These are phyloP conservation scores for Tachycineta bicolor DNA, from an alignment of 2,113 vertebrate genomes.

Conservation along the genomic window DNA sequence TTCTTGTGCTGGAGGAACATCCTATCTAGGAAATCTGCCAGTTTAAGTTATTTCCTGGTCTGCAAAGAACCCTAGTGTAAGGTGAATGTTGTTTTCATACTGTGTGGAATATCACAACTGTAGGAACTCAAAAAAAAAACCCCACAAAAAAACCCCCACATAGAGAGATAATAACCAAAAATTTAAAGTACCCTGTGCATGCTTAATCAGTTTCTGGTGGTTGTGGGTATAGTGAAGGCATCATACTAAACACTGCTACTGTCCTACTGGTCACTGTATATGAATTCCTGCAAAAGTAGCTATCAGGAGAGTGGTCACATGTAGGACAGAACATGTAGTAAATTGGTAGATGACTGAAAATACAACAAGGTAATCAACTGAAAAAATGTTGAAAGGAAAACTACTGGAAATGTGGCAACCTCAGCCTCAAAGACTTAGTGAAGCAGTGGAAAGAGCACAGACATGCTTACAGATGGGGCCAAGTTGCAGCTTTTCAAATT, in stretches of 20 bases:
- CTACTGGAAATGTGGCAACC: not conserved
- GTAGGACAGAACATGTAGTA: not conserved
- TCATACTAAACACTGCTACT: not conserved
- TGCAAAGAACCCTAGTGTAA: not conserved
- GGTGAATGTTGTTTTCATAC: not conserved
- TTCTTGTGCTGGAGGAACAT: not conserved
- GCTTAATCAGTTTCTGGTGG: not conserved
- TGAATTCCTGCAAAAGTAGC: not conserved
- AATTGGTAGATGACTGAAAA: not conserved
- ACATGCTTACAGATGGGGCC: not conserved
- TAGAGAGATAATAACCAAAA: not conserved
- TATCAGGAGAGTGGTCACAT: not conserved
- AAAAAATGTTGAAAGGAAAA: not conserved
- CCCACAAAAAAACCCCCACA: rapidly evolving
- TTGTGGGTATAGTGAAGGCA: not conserved
- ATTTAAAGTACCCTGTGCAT: not conserved
- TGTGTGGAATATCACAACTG: not conserved
- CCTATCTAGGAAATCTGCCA: not conserved
- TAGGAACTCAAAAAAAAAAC: not conserved
- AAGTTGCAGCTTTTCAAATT: not conserved
- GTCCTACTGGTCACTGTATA: rapidly evolving
- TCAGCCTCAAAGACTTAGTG: not conserved
- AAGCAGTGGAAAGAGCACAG: not conserved
- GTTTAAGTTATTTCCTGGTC: not conserved
- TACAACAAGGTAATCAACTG: not conserved